These are phyloP conservation scores for Bungarus multicinctus DNA, from an alignment of 2,113 vertebrate species.

Conservation along the genomic window DNA sequence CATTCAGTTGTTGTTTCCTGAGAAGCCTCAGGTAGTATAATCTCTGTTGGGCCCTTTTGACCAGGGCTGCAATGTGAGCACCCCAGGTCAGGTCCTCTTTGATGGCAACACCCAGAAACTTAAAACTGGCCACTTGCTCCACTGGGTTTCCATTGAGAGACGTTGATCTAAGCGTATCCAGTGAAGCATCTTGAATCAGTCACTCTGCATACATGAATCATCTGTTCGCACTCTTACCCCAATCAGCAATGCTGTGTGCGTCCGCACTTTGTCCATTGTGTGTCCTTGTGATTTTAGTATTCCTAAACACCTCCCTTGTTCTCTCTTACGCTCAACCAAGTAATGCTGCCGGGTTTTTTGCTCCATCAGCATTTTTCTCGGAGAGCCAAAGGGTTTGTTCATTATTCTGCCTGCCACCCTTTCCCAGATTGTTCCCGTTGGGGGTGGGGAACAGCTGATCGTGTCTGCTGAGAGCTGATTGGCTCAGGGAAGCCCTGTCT, in stretches of 20 bases:
- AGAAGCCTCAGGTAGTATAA: too few relatives aligned
- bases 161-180: neutral
- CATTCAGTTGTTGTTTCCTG: too few relatives aligned
- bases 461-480: neutral
- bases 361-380: neutral
- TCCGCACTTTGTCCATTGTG: neutral
- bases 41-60: too few relatives aligned
- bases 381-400: neutral
- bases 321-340: neutral
- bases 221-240: neutral
- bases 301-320: neutral
- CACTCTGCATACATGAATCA: too few relatives aligned
- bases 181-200: neutral
- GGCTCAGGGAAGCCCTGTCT: neutral
- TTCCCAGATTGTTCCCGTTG: neutral
- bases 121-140: too few relatives aligned
- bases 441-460: fast-evolving
- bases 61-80: too few relatives aligned
- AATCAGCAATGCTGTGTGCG: neutral
- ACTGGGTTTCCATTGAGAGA: neutral
- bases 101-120: too few relatives aligned
- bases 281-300: neutral
- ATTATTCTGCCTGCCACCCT: neutral
- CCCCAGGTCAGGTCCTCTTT: too few relatives aligned
- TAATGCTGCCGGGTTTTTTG: neutral